Conservation (phyloP, 2,113 vertebrate species). For the Nothocercus julius region DNA sequence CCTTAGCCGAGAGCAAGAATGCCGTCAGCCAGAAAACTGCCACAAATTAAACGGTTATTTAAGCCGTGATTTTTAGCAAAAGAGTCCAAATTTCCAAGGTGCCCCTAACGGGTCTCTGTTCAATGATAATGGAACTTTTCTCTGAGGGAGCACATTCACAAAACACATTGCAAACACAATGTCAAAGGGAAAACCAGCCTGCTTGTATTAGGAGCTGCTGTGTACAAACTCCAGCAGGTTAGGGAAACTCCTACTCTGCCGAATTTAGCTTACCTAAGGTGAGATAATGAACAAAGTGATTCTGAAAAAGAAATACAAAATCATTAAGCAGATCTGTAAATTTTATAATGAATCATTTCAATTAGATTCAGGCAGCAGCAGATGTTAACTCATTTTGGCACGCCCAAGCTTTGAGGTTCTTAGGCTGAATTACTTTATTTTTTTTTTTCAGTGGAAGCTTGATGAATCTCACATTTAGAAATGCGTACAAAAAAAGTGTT, state of each 20-base stretch:
- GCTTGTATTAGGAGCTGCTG: not conserved
- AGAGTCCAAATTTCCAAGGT: conserved; percentile 74
- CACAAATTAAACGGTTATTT: conserved; percentile 68
- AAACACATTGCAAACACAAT: not conserved
- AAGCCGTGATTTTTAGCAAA: conserved; percentile 54
- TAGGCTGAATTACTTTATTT: conserved; percentile 10
- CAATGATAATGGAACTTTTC: conserved; percentile 39
- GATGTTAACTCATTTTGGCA: conserved; percentile 72
- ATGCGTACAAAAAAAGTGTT: conserved; percentile 12
- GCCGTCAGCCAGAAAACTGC: conserved; percentile 57
- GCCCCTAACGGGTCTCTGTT: conserved; percentile 52
- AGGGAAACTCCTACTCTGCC: not conserved
- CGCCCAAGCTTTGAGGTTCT: conserved; percentile 57
- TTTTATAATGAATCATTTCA: conserved; percentile 80
- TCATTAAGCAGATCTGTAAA: conserved; percentile 77
- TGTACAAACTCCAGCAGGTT: not conserved
- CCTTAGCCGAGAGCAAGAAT: conserved; percentile 73
- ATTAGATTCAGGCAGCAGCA: conserved; percentile 76
- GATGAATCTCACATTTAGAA: conserved; percentile 56
- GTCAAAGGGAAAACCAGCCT: not conserved
- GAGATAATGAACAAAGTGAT: conserved; percentile 65
- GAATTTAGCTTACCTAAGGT: conserved; percentile 40
- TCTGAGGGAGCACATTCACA: not conserved
- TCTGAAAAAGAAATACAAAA: conserved; percentile 76
- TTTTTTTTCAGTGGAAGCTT: conserved; percentile 31